phyloP scores from a whole-genome alignment of 2,113 vertebrate genomes.

The Oreocharis arfaki region DNA sequence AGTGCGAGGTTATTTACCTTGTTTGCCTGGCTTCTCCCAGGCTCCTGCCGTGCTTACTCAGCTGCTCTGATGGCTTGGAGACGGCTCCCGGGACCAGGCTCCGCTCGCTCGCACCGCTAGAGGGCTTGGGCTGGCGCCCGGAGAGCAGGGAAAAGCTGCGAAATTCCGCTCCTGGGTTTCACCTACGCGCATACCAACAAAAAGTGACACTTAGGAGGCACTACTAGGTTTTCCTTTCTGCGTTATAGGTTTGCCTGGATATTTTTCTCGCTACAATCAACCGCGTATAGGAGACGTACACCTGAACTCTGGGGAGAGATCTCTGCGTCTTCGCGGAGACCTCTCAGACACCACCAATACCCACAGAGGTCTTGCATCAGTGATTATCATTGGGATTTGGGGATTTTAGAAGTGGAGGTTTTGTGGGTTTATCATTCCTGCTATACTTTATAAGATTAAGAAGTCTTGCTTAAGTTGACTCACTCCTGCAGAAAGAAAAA shows the following conservation, averaged over 20 bases:
- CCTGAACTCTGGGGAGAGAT: neutral
- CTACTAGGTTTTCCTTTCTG: neutral
- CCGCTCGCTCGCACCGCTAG: rapidly evolving
- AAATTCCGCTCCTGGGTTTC: neutral
- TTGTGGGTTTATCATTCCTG: neutral
- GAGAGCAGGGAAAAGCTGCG: neutral
- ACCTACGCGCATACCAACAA: rapidly evolving
- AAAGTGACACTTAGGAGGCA: neutral
- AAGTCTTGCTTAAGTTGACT: neutral
- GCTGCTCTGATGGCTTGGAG: rapidly evolving
- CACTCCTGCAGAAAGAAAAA: neutral
- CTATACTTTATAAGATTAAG: neutral
- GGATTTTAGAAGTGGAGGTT: neutral
- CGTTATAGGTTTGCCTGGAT: neutral
- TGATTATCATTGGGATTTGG: neutral
- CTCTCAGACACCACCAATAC: neutral
- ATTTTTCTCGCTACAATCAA: neutral
- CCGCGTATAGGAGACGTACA: rapidly evolving
- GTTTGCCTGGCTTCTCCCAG: too few species aligned
- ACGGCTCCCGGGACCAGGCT: rapidly evolving
- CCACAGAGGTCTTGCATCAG: neutral
- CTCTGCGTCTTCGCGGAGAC: neutral
- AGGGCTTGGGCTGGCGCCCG: neutral
- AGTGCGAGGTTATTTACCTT: neutral
- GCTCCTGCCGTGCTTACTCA: neutral